Base-by-base conservation (phyloP, 2,113 vertebrate species). In the Climacteris rufus region DNA sequence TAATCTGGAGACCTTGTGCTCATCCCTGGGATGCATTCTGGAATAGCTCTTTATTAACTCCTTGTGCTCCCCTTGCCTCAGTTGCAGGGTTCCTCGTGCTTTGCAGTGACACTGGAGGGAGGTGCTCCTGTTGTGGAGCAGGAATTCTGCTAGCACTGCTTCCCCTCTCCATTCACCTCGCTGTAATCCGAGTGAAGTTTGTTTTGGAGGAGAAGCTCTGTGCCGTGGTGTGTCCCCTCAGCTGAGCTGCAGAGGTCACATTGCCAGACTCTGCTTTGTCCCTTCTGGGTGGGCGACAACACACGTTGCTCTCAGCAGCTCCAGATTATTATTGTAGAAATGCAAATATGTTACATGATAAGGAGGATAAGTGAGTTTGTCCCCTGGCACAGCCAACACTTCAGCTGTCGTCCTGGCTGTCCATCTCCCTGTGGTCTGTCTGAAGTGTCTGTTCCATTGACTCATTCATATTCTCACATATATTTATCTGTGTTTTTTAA, bases 1-100 rank as follows among this genome's bases (percentile, higher is more conserved):
- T 93, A 94, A 93, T 95, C 97, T 95, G 95, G 83, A 93, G 95
- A 93, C 89, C 94, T 81, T 94, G 96, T 95, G 66, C 91, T 84
- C 82, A 69, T 94, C 77, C 82, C 83, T 13, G 19, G 69, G 80
- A 91, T 75, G 77, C 27, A 14, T 71, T 81, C 77, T 89, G 81
- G 81, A 89, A 49, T 13, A 86, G 45, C 61, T 89, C 56, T 40
- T 40, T 31, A 7, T 95, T 93, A 96, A 96, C 91, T 60, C 84
- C 57, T 89, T 91, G 33, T 84, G 70, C 84, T 91, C 53, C 49
- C 44, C 61, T 56, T 45, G 35, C 57, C 69, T 50, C 53, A 21
- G 7, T 53, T 37, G 6, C 0, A 2, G 53, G 65, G 44, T 39
- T 78, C 39, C 11, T 64, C 3, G 0, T 88, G 66, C 20, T 66